Conservation (phyloP, 2,113 vertebrate species). For the Rissa tridactyla region DNA sequence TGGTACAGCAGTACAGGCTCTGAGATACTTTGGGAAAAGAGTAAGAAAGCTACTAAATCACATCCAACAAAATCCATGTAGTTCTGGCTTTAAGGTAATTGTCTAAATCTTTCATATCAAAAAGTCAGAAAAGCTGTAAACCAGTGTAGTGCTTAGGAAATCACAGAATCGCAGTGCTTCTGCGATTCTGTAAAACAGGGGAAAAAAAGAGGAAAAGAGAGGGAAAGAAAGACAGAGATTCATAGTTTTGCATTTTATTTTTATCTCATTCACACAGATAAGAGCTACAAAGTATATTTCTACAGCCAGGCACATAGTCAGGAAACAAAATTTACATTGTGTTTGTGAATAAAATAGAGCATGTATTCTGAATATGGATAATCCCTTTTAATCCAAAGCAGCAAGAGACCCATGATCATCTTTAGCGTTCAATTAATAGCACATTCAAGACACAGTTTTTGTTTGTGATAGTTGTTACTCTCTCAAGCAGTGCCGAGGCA, state of each 20-base stretch:
- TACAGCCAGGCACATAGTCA: background rate
- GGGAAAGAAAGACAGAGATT: background rate
- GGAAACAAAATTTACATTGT: background rate
- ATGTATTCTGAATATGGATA: background rate
- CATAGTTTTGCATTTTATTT: background rate
- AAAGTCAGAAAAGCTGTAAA: background rate
- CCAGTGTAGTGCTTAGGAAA: background rate
- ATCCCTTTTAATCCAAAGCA: background rate
- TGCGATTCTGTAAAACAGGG: background rate
- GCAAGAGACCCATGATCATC: background rate
- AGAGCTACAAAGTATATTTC: background rate
- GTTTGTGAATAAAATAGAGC: background rate
- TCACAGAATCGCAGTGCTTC: background rate
- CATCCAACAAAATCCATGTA: background rate
- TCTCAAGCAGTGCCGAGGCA: background rate
- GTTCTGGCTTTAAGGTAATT: background rate
- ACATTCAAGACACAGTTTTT: accelerated
- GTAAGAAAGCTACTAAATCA: background rate
- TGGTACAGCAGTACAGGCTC: background rate
- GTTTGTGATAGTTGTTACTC: background rate
- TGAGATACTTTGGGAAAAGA: background rate
- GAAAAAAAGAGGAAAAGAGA: background rate
- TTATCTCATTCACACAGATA: background rate
- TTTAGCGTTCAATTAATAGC: background rate
- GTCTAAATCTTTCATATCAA: background rate